Evolutionary conservation across 2,113 vertebrate genomes (phyloP).

Genomic region (Thinocorus orbignyianus): DNA sequence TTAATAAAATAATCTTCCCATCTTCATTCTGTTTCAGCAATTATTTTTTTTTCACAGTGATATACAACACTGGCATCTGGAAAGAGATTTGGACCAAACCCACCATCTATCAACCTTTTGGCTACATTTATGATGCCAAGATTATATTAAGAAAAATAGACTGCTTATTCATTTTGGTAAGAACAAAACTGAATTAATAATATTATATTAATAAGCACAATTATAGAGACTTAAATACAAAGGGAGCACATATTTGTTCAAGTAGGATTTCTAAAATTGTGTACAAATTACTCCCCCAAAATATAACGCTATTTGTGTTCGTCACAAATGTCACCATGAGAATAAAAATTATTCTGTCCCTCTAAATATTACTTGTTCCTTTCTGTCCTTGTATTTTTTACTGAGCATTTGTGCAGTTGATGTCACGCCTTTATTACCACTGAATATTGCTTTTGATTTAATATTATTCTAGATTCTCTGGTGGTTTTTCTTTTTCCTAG

Average conservation of each 20-base stretch:
- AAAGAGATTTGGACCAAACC: not conserved
- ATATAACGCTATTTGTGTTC: not conserved
- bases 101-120: not conserved
- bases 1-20: not conserved
- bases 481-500: accelerated
- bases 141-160: not conserved
- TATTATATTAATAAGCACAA: not conserved
- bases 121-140: not conserved
- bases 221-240: not conserved
- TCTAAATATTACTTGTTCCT: not conserved
- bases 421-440: not conserved
- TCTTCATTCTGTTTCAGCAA: not conserved
- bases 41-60: not conserved
- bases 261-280: not conserved
- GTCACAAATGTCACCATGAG: not conserved
- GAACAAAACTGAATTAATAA: not conserved
- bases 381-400: not conserved
- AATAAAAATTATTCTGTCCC: not conserved
- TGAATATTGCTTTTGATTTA: not conserved
- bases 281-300: not conserved
- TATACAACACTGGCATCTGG: not conserved
- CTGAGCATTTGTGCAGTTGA: not conserved
- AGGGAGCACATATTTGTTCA: not conserved
- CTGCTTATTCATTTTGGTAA: not conserved
- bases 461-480: not conserved